A percentile compares a stretch with the other conserved stretches of the same genome.
These are phyloP conservation scores for Drosophila ambigua DNA, from an alignment of 1,140 invertebrate species.

Conservation along the genomic window DNA sequence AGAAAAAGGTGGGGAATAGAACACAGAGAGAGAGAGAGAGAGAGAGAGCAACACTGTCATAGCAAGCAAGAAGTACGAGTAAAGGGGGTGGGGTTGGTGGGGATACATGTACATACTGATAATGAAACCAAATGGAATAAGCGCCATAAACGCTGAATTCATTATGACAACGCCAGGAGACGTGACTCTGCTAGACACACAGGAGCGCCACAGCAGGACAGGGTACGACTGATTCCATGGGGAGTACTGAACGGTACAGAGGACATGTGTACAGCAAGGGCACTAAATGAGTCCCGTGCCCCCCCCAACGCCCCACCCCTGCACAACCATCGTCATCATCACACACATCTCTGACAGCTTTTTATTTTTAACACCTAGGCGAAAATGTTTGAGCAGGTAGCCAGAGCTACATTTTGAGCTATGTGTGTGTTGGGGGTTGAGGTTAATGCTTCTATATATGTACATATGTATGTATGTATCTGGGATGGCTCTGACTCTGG, in stretches of 20 bases:
- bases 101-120: conserved; percentile 57
- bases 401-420: conserved; percentile 38
- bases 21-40: too few species aligned
- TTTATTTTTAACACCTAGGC: conserved; percentile 80
- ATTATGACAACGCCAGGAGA: conserved; percentile 71
- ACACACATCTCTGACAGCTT: conserved; percentile 43
- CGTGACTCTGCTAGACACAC: conserved; percentile 50
- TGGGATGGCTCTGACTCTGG: conserved; percentile 2
- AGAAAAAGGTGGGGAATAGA: too few species aligned
- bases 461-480: too few species aligned
- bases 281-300: conserved; percentile 13
- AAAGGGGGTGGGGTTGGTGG: background rate
- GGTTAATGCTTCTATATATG: too few species aligned
- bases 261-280: too few species aligned
- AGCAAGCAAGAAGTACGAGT: background rate
- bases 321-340: too few species aligned
- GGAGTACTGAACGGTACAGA: conserved; percentile 4
- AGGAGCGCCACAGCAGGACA: background rate
- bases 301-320: background rate
- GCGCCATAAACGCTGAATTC: conserved; percentile 83
- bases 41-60: too few species aligned
- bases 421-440: conserved; percentile 7
- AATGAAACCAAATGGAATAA: conserved; percentile 83
- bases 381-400: conserved; percentile 59
- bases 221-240: background rate